Percentiles rank a stretch among this genome's conserved stretches.
phyloP scores from a whole-genome alignment of 2,113 vertebrate genomes.

The Elgaria multicarinata region DNA sequence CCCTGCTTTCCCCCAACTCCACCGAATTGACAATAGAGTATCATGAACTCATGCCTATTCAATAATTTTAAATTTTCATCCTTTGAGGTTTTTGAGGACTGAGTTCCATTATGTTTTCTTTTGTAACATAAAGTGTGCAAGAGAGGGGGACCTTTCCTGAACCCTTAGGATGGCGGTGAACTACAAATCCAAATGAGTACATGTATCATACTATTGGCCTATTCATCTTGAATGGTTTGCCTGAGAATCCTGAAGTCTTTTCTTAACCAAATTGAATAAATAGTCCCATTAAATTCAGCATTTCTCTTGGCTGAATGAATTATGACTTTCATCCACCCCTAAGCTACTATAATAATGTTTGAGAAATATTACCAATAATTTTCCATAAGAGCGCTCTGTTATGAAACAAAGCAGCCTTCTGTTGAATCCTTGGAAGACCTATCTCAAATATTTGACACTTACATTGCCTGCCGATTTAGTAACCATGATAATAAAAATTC shows the following conservation, averaged over 20 bases:
- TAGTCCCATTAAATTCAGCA: slow-evolving; percentile 11
- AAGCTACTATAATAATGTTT: slow-evolving; percentile 20
- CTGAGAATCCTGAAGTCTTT: neutral
- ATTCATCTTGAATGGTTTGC: slow-evolving; percentile 23
- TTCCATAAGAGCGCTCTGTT: slow-evolving; percentile 24
- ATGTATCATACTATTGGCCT: neutral
- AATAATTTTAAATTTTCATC: neutral
- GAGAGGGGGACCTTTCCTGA: neutral
- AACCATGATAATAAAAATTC: slow-evolving; percentile 52
- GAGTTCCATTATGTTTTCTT: neutral
- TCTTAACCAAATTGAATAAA: slow-evolving; percentile 6
- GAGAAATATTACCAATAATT: slow-evolving; percentile 12
- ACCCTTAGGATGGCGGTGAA: neutral
- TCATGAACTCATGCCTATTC: neutral
- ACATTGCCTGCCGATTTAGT: slow-evolving; percentile 49
- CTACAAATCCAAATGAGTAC: neutral
- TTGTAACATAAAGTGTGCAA: neutral
- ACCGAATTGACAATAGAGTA: neutral
- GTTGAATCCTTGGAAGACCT: slow-evolving; percentile 41
- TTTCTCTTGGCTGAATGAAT: slow-evolving; percentile 28
- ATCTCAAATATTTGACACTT: slow-evolving; percentile 37
- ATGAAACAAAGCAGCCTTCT: slow-evolving; percentile 46
- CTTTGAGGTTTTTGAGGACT: neutral
- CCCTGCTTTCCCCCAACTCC: neutral
- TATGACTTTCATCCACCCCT: neutral